phyloP scores from a whole-genome alignment of 2,113 vertebrate species.

The Corythaixoides concolor region DNA sequence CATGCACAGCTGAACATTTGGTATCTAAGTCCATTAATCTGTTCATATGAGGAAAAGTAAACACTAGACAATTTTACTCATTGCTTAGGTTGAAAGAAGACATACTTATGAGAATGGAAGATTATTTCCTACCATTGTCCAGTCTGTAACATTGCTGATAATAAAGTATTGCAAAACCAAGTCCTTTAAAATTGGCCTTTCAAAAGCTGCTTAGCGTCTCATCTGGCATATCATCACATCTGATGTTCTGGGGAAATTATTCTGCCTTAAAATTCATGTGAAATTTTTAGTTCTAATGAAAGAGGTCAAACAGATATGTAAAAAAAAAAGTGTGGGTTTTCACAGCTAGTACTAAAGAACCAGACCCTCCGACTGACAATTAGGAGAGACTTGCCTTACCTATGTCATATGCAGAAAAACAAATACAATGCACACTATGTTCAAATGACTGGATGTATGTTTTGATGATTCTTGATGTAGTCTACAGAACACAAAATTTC shows the following conservation, averaged over 20 bases:
- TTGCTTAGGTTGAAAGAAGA: neutral
- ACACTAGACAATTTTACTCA: neutral
- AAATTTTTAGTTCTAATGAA: neutral
- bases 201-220: neutral
- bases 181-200: neutral
- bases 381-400: neutral
- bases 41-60: neutral
- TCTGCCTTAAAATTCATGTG: neutral
- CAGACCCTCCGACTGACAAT: neutral
- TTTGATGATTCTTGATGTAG: neutral
- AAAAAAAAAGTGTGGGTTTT: neutral
- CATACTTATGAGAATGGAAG: neutral
- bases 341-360: neutral
- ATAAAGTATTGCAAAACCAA: neutral
- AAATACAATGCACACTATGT: accelerated
- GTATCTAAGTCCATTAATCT: neutral
- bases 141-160: neutral
- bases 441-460: neutral
- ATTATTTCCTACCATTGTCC: neutral
- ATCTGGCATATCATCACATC: neutral
- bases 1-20: neutral
- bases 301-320: neutral
- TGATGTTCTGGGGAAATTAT: neutral
- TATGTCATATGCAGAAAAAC: neutral
- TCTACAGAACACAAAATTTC: neutral